A percentile compares a stretch with the other conserved stretches of the same genome.
phyloP scores from a whole-genome alignment of 2,888 invertebrate species.

The Plagodis pulveraria region DNA sequence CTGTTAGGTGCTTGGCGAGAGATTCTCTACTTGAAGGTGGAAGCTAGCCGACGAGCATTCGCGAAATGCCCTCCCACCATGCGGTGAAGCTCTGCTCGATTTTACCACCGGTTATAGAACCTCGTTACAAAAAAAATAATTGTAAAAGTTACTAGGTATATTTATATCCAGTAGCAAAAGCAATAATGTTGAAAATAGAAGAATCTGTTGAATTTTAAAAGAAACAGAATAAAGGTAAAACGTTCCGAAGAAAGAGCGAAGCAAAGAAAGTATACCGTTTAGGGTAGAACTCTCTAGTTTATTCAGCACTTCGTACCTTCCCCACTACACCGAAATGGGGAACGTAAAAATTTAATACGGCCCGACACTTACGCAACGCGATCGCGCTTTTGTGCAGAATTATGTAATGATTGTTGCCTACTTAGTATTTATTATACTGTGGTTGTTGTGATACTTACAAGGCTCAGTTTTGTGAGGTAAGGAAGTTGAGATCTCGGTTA shows the following conservation, averaged over 20 bases:
- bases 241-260: slow-evolving; percentile 22
- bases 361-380: slow-evolving; percentile 30
- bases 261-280: slow-evolving; percentile 36
- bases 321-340: slow-evolving; percentile 36
- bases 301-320: slow-evolving; percentile 43
- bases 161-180: too few species aligned
- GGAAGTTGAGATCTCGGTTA: neutral
- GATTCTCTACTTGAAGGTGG: too few species aligned
- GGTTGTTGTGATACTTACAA: slow-evolving; percentile 2
- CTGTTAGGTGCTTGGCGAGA: too few species aligned
- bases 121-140: too few species aligned
- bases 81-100: too few species aligned
- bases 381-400: slow-evolving; percentile 16
- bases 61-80: too few species aligned
- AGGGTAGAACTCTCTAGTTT: slow-evolving; percentile 48
- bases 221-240: slow-evolving; percentile 9
- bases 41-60: too few species aligned
- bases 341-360: slow-evolving; percentile 39
- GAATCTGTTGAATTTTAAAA: neutral
- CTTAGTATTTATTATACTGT: slow-evolving; percentile 11
- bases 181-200: neutral
- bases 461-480: neutral
- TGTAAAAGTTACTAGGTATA: neutral
- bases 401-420: slow-evolving; percentile 20
- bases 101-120: too few species aligned